Base-by-base conservation (phyloP, 2,113 vertebrate species). In the Cyprinodon variegatus region DNA sequence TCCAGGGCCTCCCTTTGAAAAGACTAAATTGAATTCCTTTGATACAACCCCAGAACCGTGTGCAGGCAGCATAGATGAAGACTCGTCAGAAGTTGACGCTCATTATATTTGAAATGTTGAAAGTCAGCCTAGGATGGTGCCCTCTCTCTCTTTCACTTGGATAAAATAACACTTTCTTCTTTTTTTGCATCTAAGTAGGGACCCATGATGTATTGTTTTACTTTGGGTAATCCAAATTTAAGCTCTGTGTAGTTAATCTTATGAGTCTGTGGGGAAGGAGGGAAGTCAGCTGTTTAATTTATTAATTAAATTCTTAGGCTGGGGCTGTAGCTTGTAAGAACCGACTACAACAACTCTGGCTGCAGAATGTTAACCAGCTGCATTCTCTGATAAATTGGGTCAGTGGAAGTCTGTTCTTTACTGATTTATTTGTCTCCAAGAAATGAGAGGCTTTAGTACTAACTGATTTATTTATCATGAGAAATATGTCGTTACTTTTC, bases 21-120 rank as follows among this genome's bases (percentile, higher is more conserved):
- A 84, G 72, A 76, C 86, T 86, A 83, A 88, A 93, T 86, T 85
- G 70, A 90, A 91, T 89, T 83, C 76, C 83, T 91, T 93, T 93
- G 83, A 90, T 90, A 77, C 40, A 22, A 69, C 79, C 74, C 70
- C 71, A 39, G 48, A 75, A 74, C 83, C 40, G 66, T 70, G 77
- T 63, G 75, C 91, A 85, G 79, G 76, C 67, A 68, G 83, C 88
- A 87, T 81, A 86, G 88, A 90, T 88, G 83, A 90, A 89, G 84
- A 75, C 74, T 91, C 72, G 77, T 84, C 85, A 84, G 81, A 88
- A 90, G 88, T 88, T 74, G 37, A 77, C 40, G 69, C 74, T 93
- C 86, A 85, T 92, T 92, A 88, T 87, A 87, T 79, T 81, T 90
- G 72, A 90, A 87, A 89, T 60, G 79, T 78, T 72, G 72, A 80